phyloP scores from a whole-genome alignment of 2,888 invertebrate species.

The Plebejus anna region DNA sequence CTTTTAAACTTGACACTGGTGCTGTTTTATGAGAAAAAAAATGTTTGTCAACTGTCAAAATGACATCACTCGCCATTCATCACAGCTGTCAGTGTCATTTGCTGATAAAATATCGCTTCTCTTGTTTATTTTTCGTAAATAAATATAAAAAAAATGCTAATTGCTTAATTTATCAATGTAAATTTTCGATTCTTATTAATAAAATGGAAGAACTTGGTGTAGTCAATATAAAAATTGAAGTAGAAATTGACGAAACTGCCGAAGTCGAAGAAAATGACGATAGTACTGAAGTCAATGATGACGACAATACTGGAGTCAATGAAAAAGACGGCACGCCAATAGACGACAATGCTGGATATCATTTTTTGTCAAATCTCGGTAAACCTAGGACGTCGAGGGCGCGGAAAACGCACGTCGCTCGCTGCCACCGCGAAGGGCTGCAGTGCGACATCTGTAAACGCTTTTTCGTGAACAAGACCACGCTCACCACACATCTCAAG shows the following conservation, averaged over 20 bases:
- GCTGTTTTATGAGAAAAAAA: background rate
- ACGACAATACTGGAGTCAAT: background rate
- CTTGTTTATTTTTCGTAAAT: background rate
- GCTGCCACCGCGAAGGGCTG: conserved; percentile 64
- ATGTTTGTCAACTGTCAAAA: background rate
- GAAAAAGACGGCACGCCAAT: background rate
- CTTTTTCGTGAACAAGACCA: conserved; percentile 65
- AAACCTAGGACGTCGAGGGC: conserved; percentile 59
- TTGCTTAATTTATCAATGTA: background rate
- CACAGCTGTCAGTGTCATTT: background rate
- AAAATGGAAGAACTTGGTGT: background rate
- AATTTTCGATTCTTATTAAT: background rate
- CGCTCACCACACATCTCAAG: conserved; percentile 66
- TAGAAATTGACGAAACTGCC: background rate
- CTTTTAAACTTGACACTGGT: background rate
- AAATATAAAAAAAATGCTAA: background rate
- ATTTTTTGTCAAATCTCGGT: background rate
- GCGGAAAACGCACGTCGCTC: conserved; percentile 64
- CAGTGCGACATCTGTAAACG: conserved; percentile 72
- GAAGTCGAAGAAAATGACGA: background rate
- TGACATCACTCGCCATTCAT: background rate
- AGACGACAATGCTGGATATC: background rate
- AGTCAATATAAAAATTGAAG: background rate
- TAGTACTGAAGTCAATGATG: background rate
- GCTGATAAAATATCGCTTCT: background rate